These are phyloP conservation scores for Sesamia nonagrioides DNA, from an alignment of 1,140 invertebrate genomes.

Conservation along the genomic window DNA sequence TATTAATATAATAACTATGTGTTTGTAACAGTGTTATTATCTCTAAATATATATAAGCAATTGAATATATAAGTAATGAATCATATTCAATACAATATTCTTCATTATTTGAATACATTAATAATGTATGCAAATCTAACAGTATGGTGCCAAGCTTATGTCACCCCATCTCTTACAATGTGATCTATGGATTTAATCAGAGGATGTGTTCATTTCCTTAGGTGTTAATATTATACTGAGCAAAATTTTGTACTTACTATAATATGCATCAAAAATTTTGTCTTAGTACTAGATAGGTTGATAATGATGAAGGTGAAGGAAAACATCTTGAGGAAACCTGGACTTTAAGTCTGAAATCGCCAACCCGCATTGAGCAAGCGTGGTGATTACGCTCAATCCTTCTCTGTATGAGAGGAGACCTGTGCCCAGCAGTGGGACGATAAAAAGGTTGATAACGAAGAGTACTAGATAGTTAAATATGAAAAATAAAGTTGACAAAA, in stretches of 20 bases:
- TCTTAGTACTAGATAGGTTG: too few relatives aligned
- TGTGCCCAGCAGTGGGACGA: too few relatives aligned
- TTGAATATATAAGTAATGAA: constrained; percentile 14
- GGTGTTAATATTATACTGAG: not conserved
- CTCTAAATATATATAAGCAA: not conserved
- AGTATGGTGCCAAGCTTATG: constrained; percentile 29
- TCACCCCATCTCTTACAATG: constrained; percentile 21
- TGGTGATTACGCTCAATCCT: too few relatives aligned
- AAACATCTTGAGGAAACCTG: too few relatives aligned
- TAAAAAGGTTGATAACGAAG: too few relatives aligned
- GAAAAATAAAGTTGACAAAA: too few relatives aligned
- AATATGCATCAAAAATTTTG: too few relatives aligned
- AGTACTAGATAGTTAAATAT: too few relatives aligned
- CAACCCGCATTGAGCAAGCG: too few relatives aligned
- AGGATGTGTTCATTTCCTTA: not conserved
- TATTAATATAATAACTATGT: constrained; percentile 30
- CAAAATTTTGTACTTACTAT: not conserved
- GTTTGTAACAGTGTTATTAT: not conserved
- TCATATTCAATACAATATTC: constrained; percentile 20
- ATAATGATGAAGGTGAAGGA: too few relatives aligned
- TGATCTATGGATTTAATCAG: constrained; percentile 38
- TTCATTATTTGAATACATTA: constrained; percentile 37
- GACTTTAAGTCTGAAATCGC: too few relatives aligned
- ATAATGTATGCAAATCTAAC: constrained; percentile 39
- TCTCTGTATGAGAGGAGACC: too few relatives aligned